Evolutionary conservation across 1,140 invertebrate genomes (phyloP).

Genomic region (Drosophila ananassae): DNA sequence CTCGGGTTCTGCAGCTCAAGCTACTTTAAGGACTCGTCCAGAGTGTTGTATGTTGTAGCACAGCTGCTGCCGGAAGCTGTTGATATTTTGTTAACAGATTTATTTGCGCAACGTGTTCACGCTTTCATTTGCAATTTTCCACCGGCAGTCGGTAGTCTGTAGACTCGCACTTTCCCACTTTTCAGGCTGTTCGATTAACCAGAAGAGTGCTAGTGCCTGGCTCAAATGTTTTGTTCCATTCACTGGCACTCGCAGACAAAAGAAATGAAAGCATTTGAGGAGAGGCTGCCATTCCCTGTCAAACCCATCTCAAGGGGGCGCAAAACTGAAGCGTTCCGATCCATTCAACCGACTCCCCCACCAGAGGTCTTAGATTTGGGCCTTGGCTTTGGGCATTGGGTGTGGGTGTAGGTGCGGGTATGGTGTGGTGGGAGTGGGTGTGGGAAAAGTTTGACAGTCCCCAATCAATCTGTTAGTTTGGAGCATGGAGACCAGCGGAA

Average conservation of each 20-base stretch:
- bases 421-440: neutral
- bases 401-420: too few species aligned
- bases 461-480: slow-evolving; percentile 37
- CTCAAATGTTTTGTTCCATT: slow-evolving; percentile 43
- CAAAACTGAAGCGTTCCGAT: slow-evolving; percentile 35
- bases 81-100: slow-evolving; percentile 63
- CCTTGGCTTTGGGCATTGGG: neutral
- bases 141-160: neutral
- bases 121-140: slow-evolving; percentile 46
- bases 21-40: slow-evolving; percentile 9
- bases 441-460: slow-evolving; percentile 40
- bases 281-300: slow-evolving; percentile 45
- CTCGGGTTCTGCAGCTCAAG: neutral
- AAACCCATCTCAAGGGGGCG: slow-evolving; percentile 58
- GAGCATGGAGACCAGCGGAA: slow-evolving; percentile 6
- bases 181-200: slow-evolving; percentile 49
- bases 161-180: slow-evolving; percentile 6
- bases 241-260: slow-evolving; percentile 23
- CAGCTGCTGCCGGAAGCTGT: slow-evolving; percentile 38
- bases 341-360: neutral
- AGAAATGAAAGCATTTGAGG: slow-evolving; percentile 40
- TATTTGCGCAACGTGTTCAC: slow-evolving; percentile 56
- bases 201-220: slow-evolving; percentile 23
- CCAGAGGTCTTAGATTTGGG: neutral
- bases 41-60: neutral